Base-by-base conservation (phyloP, 2,888 invertebrate species). In the Hermodice carunculata region DNA sequence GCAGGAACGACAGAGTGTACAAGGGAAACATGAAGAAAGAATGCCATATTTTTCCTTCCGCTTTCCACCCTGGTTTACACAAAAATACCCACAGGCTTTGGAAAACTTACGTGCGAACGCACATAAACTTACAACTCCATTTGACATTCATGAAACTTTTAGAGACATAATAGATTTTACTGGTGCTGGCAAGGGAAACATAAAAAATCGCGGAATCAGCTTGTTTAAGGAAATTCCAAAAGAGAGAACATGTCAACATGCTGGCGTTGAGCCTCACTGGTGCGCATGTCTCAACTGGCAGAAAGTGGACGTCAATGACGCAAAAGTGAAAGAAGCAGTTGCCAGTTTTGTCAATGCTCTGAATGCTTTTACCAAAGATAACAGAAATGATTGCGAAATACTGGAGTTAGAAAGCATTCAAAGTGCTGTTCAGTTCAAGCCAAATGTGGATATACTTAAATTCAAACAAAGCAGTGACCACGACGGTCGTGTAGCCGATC, bases 221-320 rank as follows among this genome's bases (percentile, higher is more conserved):
- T 66, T 83, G 43, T 80, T 85, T 64, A 58, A 64, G 31, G 69
- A 75, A 59, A 77, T 84, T 17, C 92, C 95, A 0, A 79, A 86
- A 8, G 90, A 91, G 73, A 89, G 96, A 28, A 93, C 93, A 5
- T 96, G 96, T 82, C 90, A 91, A 4, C 91, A 94, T 83, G 96
- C 96, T 0, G 94, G 92, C 60, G 93, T 97, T 65, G 95, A 95
- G 81, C 92, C 96, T 0, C 97, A 97, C 83, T 97, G 97, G 97
- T 97, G 97, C 82, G 92, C 95, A 0, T 97, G 97, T 81, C 88
- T 96, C 19, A 48, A 49, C 19, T 59, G 59, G 59, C 24, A 59
- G 3, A 48, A 31, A 37, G 59, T 59, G 3, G 14, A 44, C 29
- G 24, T 32, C 17, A 22, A 48, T 59, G 49, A 59, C 19, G 19